Conservation (phyloP, 2,113 vertebrate genomes). For the Proteles cristata region DNA sequence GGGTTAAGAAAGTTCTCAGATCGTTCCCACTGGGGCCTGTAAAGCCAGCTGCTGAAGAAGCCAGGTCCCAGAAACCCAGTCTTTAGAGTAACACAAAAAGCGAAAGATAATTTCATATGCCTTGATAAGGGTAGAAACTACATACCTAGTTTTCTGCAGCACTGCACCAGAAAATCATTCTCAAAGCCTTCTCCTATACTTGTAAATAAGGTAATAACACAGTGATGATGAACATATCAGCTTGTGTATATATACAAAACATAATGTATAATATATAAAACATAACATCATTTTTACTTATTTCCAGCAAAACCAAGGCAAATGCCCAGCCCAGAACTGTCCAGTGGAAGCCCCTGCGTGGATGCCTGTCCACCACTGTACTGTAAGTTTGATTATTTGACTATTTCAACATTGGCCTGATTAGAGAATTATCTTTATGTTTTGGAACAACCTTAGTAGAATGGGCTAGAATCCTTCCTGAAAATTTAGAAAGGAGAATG, state of each 20-base stretch:
- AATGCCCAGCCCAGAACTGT: constrained; percentile 89
- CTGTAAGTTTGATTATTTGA: constrained; percentile 86
- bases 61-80: neutral
- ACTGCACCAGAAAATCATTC: neutral
- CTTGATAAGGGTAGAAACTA: neutral
- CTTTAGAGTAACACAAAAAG: neutral
- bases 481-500: neutral
- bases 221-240: neutral
- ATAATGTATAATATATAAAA: constrained; percentile 73
- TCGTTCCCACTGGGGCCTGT: neutral
- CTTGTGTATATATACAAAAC: neutral
- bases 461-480: neutral
- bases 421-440: constrained; percentile 60
- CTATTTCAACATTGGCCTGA: constrained; percentile 75
- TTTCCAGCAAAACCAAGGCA: constrained; percentile 89
- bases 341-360: constrained; percentile 88
- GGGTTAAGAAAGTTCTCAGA: neutral
- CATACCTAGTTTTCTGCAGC: constrained; percentile 5
- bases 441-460: neutral
- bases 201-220: constrained; percentile 19
- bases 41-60: constrained; percentile 16
- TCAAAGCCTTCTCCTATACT: neutral
- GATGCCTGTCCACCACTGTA: constrained; percentile 89
- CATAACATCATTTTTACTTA: constrained; percentile 82
- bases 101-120: neutral